Evolutionary conservation across 1,140 invertebrate genomes (phyloP), one percentile per base, ranked within the genome.

Genomic region (Cataglyphis hispanica): DNA sequence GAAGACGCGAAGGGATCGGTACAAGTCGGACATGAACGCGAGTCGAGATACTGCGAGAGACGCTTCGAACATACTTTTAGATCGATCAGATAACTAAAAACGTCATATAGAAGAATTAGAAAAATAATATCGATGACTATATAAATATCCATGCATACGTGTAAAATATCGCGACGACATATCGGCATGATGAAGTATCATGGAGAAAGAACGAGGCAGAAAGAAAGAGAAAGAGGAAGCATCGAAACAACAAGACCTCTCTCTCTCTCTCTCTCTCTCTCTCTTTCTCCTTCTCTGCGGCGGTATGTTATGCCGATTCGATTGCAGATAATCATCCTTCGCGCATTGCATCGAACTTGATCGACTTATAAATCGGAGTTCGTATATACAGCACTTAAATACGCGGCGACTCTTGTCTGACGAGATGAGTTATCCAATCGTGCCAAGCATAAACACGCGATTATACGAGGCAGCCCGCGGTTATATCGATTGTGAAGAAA

Each of bases 351-450:
- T 88, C 85, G 86, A 91, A 91, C 91, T 91, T 92, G 87, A 88
- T 92, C 91, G 91, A 89, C 87, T 91, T 91, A 92, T 92, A 92
- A 92, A 92, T 91, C 90, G 88, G 78, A 64, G 40, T 56, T 40
- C 63, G 86, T 58, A 66, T 89, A 61, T 37, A 84, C 43, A 10
- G 34, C 31, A 8, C 63, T 53, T 67, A 31, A 61, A 66, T 63
- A 43, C 58, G 85, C 87, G 86, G 87, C 84, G 86, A 64, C 87
- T 84, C 72, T 72, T 86, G 75, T 74, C 80, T 66, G 90, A 89
- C 89, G 87, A 91, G 90, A 89, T 90, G 89, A 91, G 90, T 91
- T 91, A 91, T 89, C 87, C 90, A 88, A 91, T 91, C 87, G 87
- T 53, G 85, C 81, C 37, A 77, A 70, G 85, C 77, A 90, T 91